Percentiles rank a stretch among this genome's conserved stretches.
Evolutionary conservation across 1,140 invertebrate species (phyloP).

Genomic region (Zaprionus lachaisei): DNA sequence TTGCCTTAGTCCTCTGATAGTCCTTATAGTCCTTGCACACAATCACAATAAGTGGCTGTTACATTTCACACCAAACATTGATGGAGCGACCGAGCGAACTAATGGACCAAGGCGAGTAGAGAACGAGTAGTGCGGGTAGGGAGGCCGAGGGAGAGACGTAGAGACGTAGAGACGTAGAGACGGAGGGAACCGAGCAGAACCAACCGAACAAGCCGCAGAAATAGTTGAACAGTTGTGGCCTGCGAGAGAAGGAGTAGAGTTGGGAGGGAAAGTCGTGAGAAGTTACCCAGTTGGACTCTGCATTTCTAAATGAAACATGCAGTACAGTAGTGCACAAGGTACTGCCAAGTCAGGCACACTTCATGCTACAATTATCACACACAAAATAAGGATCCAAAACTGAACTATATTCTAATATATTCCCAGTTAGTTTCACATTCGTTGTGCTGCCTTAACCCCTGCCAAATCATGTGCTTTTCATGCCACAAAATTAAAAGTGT

Average conservation of each 20-base stretch:
- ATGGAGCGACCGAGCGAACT: conserved; percentile 57
- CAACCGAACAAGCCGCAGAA: conserved; percentile 49
- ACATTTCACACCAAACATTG: conserved; percentile 78
- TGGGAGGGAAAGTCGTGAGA: background rate
- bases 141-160: background rate
- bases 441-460: background rate
- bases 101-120: conserved; percentile 19
- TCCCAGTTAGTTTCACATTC: background rate
- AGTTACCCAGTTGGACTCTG: background rate
- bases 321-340: background rate
- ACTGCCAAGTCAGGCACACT: background rate
- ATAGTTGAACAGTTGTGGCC: conserved; percentile 43
- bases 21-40: conserved; percentile 31
- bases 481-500: background rate
- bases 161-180: background rate
- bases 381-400: too few species aligned
- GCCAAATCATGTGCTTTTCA: background rate
- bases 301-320: background rate
- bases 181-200: conserved; percentile 24
- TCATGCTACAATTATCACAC: too few species aligned
- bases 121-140: background rate
- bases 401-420: too few species aligned
- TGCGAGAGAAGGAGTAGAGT: background rate
- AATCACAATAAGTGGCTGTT: conserved; percentile 82
- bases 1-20: conserved; percentile 32